Base-by-base conservation (phyloP, 2,888 invertebrate species). In the Ophonus ardosiacus region DNA sequence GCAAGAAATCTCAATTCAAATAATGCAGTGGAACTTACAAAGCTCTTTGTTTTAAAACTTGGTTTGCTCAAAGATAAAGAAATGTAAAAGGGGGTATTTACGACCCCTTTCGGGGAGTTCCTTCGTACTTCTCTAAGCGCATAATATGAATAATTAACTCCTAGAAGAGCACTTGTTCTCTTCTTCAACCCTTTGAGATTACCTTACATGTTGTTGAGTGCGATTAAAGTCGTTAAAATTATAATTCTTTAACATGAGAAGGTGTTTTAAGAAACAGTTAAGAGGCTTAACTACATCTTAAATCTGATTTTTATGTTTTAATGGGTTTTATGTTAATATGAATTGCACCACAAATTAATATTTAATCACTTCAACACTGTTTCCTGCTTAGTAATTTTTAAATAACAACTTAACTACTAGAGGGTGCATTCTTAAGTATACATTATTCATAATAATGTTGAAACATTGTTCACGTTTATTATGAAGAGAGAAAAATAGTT, bases 221-320 rank as follows among this genome's bases (percentile, higher is more conserved):
- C 82, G 56, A 57, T 71, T 71, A 61, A 10, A 79, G 21, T 38
- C 57, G 10, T 79, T 79, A 59, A 79, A 79, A 61, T 79, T 79
- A 21, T 79, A 79, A 79, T 79, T 79, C 79, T 79, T 61, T 51
- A 61, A 79, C 31, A 59, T 31, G 61, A 79, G 40, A 79, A 61
- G 61, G 43, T 43, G 51, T 43, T 43, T 74, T 74, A 43, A 74
- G 71, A 18, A 43, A 43, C 71, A 68, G 71, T 74, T 68, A 74
- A 74, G 43, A 43, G 40, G 10, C 18, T 74, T 43, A 74, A 74
- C 43, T 74, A 51, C 71, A 43, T 43, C 71, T 74, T 74, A 74
- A 74, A 74, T 74, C 40, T 43, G 71, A 43, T 51, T 74, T 74
- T 74, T 43, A 74, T 43, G 71, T 74, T 74, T 40, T 74, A 74